Percentiles rank a stretch among this genome's conserved stretches.
These are phyloP conservation scores for Ladona fulva DNA, from an alignment of 1,140 invertebrate species.

Conservation along the genomic window DNA sequence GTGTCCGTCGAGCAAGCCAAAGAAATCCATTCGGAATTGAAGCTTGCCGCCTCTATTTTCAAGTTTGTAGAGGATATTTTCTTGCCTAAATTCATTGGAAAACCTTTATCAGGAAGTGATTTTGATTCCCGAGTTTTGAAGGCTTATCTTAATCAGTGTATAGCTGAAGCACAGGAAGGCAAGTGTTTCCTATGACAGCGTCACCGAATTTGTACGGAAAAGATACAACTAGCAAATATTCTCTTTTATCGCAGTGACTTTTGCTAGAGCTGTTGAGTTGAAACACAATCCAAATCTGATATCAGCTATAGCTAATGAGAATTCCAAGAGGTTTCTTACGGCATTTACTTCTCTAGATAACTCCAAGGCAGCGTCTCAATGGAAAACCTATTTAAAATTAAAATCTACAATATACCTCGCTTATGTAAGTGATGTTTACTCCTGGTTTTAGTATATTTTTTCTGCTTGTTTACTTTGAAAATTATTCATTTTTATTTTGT, in stretches of 20 bases:
- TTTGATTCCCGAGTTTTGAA: slow-evolving; percentile 51
- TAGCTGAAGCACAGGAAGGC: slow-evolving; percentile 66
- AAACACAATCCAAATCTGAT: slow-evolving; percentile 56
- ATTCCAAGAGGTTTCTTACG: slow-evolving; percentile 50
- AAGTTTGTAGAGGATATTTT: slow-evolving; percentile 41
- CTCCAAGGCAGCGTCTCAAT: slow-evolving; percentile 48
- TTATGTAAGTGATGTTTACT: slow-evolving; percentile 45
- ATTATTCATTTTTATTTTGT: slow-evolving; percentile 15
- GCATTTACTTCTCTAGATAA: slow-evolving; percentile 53
- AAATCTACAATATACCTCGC: slow-evolving; percentile 55
- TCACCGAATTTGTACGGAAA: slow-evolving; percentile 12
- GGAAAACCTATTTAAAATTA: slow-evolving; percentile 58
- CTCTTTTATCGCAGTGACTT: slow-evolving; percentile 45
- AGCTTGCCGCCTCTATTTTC: slow-evolving; percentile 57
- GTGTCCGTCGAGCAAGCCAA: slow-evolving; percentile 59
- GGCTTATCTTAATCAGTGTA: slow-evolving; percentile 58
- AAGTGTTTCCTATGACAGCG: slow-evolving; percentile 17
- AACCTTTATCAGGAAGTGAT: slow-evolving; percentile 45
- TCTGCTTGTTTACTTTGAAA: background rate
- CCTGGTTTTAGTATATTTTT: slow-evolving; percentile 14
- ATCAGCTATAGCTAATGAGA: slow-evolving; percentile 56
- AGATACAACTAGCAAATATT: too few species aligned
- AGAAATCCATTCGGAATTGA: slow-evolving; percentile 53
- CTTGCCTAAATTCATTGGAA: slow-evolving; percentile 39
- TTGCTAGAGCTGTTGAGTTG: slow-evolving; percentile 59